Conservation (phyloP, 2,113 vertebrate species). For the Periophthalmus modestus region DNA sequence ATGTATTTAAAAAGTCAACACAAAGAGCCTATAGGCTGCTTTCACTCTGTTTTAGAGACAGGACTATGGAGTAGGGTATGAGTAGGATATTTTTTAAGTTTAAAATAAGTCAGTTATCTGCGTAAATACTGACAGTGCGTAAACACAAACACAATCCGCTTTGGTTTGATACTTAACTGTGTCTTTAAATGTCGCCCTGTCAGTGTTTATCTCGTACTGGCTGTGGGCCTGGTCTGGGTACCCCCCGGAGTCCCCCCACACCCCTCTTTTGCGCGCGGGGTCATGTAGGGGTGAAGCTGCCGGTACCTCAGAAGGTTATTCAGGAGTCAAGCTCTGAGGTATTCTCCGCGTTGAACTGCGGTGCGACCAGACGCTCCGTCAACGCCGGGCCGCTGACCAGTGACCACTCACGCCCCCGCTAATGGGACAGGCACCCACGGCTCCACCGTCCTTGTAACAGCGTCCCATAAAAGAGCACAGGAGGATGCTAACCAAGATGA, state of each 20-base stretch:
- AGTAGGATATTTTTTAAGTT: neutral
- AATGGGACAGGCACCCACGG: slow-evolving; percentile 70
- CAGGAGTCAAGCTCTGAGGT: slow-evolving; percentile 77
- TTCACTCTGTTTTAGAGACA: neutral
- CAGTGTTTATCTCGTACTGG: slow-evolving; percentile 58
- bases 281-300: slow-evolving; percentile 81
- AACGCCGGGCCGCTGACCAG: slow-evolving; percentile 70
- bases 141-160: neutral
- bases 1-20: no score
- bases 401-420: slow-evolving; percentile 73
- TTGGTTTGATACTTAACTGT: slow-evolving; percentile 8
- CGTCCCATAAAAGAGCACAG: slow-evolving; percentile 77
- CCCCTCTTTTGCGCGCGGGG: slow-evolving; percentile 72
- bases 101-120: neutral
- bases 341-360: slow-evolving; percentile 75
- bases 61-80: neutral
- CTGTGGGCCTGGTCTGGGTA: slow-evolving; percentile 62
- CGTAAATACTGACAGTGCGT: neutral
- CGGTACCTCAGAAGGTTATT: slow-evolving; percentile 80
- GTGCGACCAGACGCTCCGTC: slow-evolving; percentile 73
- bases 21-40: neutral
- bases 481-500: slow-evolving; percentile 82
- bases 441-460: slow-evolving; percentile 73
- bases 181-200: slow-evolving; percentile 17
- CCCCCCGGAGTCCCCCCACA: slow-evolving; percentile 70